A percentile compares a stretch with the other conserved stretches of the same genome.
phyloP scores from a whole-genome alignment of 2,888 invertebrate genomes.

The Drosophila yooni region DNA sequence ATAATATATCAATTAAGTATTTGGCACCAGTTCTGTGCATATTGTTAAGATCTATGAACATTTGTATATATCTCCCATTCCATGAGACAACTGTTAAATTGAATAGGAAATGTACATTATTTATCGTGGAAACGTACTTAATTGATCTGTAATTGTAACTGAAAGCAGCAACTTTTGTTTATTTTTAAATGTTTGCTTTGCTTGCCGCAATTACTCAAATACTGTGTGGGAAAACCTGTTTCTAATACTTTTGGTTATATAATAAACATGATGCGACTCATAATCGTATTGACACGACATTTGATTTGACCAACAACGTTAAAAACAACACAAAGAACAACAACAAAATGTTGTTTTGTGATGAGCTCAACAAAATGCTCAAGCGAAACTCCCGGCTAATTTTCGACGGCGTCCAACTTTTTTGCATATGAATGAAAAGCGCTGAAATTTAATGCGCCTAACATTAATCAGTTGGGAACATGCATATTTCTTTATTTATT shows the following conservation, averaged over 20 bases:
- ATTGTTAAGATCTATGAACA: not conserved
- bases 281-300: slow-evolving; percentile 41
- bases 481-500: not conserved
- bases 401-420: slow-evolving; percentile 19
- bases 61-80: not conserved
- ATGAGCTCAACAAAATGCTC: slow-evolving; percentile 60
- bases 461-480: slow-evolving; percentile 66
- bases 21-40: not conserved
- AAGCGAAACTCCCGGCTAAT: slow-evolving; percentile 25
- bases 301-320: slow-evolving; percentile 28
- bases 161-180: slow-evolving; percentile 12
- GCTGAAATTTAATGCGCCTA: slow-evolving; percentile 65
- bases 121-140: not conserved
- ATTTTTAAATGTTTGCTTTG: slow-evolving; percentile 5
- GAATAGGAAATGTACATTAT: not conserved
- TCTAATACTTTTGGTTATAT: slow-evolving; percentile 33
- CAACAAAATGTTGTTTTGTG: slow-evolving; percentile 22
- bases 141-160: not conserved
- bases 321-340: slow-evolving; percentile 8
- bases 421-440: slow-evolving; percentile 78
- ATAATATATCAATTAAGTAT: not conserved
- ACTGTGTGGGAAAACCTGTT: slow-evolving; percentile 48
- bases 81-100: not conserved
- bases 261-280: slow-evolving; percentile 41
- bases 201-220: not conserved